Base-by-base conservation (phyloP, 2,113 vertebrate species). In the Orthonyx spaldingii region DNA sequence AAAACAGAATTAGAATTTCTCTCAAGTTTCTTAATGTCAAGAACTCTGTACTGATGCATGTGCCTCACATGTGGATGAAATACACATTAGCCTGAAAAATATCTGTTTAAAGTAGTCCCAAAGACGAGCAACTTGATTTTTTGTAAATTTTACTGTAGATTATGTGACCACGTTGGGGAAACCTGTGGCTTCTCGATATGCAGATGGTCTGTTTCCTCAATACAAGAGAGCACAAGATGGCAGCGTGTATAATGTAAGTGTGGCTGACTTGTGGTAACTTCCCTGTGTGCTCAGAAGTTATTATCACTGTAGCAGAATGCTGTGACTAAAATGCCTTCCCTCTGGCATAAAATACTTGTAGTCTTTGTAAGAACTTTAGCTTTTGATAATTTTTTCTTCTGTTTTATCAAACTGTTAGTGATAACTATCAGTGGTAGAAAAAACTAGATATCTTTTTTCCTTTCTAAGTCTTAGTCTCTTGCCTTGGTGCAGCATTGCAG, bases 131-230 rank as follows among this genome's bases (percentile, higher is more conserved):
- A 59, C 64, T 84, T 55, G 24, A 65, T 41, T 16, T 24, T 94
- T 95, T 97, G 85, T 75, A 81, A 94, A 89, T 46, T 85, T 95
- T 90, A 74, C 93, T 94, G 19, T 95, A 98, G 98, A 98, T 94
- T 98, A 98, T 87, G 98, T 98, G 71, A 75, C 91, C 61, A 94
- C 97, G 49, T 93, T 99, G 96, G 95, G 98, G 76, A 98, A 97
- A 96, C 82, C 49, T 32, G 98, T 99, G 90, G 97, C 98, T 91
- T 98, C 98, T 84, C 98, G 97, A 9, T 99, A 98, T 41, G 98
- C 97, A 9, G 94, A 97, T 28, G 98, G 98, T 33, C 89, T 98
- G 27, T 99, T 98, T 80, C 97, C 89, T 70, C 98, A 94, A 10
- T 96, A 97, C 87, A 65, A n/a, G 75, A 94, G 50, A 78, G 77